Base-by-base conservation (phyloP, 1,140 invertebrate species). In the Rhynchophorus ferrugineus region DNA sequence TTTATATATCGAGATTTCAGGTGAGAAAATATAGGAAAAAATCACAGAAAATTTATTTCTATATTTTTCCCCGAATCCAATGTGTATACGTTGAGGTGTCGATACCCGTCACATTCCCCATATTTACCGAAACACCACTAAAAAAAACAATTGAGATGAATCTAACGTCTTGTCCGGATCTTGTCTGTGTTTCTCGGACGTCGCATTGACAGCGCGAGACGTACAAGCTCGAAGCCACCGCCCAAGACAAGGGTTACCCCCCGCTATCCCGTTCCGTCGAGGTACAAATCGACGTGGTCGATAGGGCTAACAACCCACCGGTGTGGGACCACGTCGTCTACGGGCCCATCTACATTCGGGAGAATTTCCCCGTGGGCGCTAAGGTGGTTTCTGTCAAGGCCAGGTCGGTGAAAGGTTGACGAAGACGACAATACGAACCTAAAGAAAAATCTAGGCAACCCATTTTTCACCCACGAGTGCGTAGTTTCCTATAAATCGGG, bases 371-470 rank as follows among this genome's bases (percentile, higher is more conserved):
- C 75, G 89, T 95, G 72, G 92, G 91, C 74, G 87, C 89, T 77
- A 93, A 88, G 83, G 90, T 96, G 79, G 85, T 92, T 71, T 92
- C 91, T 75, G 85, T 94, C 76, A 95, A 94, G 89, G 91, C 91
- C 83, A 93, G 91, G 91, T 94, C 84, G 83, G 85, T 86, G 9
- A 16, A 17, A 18, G 49, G 34, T 19, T 76, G 69, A 49, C 3
- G 47, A 43, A 44, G 20, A 13, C 20, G 9, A 24, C 7, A 7
- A 24, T 22, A 2, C n/a, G 19, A 8, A 8, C 34, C 22, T 44
- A 34, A 44, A 34, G 43, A 44, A 44, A 44, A 44, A 44, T 16
- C 24, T 34, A 24, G 21, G 3, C 2, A 18, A 41, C 2, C 5
- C 29, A 33, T 6, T 6, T 6, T 6, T 37, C 13, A 7, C 13